Conservation (phyloP, 2,888 invertebrate genomes). For the Lithosia quadra region DNA sequence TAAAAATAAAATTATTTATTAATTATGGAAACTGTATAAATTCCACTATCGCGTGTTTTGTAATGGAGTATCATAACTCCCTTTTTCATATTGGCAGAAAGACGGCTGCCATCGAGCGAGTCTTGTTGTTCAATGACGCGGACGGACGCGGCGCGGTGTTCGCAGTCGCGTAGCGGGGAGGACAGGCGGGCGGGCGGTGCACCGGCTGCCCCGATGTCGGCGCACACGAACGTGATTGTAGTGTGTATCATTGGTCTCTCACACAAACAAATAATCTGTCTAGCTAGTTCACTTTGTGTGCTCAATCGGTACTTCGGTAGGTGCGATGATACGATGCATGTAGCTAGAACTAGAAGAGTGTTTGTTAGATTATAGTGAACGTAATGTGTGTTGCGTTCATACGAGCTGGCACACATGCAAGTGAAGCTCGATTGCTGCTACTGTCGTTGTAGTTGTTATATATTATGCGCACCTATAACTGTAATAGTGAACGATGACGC, state of each 20-base stretch:
- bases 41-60: constrained; percentile 84
- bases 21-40: constrained; percentile 81
- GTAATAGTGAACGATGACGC: constrained; percentile 84
- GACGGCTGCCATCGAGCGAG: constrained; percentile 85
- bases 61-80: constrained; percentile 80
- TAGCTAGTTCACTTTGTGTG: constrained; percentile 82
- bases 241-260: constrained; percentile 66
- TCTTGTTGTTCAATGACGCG: constrained; percentile 87
- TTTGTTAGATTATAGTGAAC: constrained; percentile 65
- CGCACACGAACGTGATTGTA: constrained; percentile 71
- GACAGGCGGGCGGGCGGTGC: constrained; percentile 80
- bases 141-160: constrained; percentile 78
- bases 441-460: constrained; percentile 73
- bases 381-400: constrained; percentile 65
- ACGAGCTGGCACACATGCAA: constrained; percentile 74
- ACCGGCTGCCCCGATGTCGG: constrained; percentile 85
- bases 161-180: constrained; percentile 84
- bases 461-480: constrained; percentile 82
- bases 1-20: constrained; percentile 84
- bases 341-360: constrained; percentile 63
- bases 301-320: constrained; percentile 71
- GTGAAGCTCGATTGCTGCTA: constrained; percentile 80
- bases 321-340: constrained; percentile 70
- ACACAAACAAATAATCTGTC: constrained; percentile 77
- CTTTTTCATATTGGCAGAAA: constrained; percentile 85